These are phyloP conservation scores for Athetis lepigone DNA, from an alignment of 2,888 invertebrate species.

Conservation along the genomic window DNA sequence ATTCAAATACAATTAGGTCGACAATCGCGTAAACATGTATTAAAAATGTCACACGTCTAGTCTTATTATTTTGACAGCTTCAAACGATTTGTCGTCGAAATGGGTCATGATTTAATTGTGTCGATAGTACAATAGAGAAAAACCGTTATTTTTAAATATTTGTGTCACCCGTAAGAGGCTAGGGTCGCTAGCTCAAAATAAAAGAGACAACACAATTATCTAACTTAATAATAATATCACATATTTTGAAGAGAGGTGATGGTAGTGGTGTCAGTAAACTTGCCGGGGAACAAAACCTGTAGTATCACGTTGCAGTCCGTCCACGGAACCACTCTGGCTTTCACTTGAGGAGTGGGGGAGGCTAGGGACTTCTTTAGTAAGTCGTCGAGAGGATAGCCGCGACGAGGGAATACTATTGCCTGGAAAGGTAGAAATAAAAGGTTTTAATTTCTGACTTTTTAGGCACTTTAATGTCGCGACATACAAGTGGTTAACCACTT, in stretches of 20 bases:
- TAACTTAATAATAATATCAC: conserved; percentile 54
- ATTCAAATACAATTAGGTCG: too few relatives aligned
- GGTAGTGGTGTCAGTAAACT: background rate
- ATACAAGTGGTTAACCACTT: too few relatives aligned
- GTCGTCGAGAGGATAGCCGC: conserved; percentile 80
- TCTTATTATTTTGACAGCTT: too few relatives aligned
- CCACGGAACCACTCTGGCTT: conserved; percentile 83
- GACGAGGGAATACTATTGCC: conserved; percentile 82
- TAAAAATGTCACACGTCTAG: too few relatives aligned
- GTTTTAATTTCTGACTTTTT: background rate
- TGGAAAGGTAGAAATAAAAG: conserved; percentile 59
- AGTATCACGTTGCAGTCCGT: conserved; percentile 75
- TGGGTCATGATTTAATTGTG: too few relatives aligned
- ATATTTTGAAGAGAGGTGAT: conserved; percentile 43
- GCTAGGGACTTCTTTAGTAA: conserved; percentile 76
- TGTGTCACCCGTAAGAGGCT: too few relatives aligned
- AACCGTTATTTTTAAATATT: too few relatives aligned
- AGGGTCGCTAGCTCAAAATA: too few relatives aligned
- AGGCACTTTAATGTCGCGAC: background rate
- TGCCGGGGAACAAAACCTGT: conserved; percentile 74
- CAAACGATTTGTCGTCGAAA: too few relatives aligned
- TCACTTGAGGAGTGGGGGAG: conserved; percentile 71
- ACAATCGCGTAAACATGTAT: too few relatives aligned
- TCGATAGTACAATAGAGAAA: too few relatives aligned
- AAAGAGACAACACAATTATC: background rate